Conservation (phyloP, 1,140 invertebrate genomes). For the Sweltsa coloradensis region DNA sequence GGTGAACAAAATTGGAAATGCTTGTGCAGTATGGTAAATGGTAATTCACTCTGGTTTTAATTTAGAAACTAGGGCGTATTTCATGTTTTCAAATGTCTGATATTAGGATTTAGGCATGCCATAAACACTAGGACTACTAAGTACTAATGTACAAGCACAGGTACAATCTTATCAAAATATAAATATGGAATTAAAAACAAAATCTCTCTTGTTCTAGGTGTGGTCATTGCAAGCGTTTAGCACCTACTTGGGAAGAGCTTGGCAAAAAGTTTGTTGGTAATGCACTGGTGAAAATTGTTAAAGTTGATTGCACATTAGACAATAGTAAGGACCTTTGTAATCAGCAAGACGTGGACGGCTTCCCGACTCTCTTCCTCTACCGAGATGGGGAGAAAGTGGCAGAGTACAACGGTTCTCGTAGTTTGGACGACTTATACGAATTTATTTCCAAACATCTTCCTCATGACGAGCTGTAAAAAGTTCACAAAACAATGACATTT, state of each 20-base stretch:
- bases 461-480: conserved; percentile 44
- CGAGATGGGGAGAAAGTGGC: conserved; percentile 49
- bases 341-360: conserved; percentile 50
- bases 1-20: too few species aligned
- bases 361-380: conserved; percentile 54
- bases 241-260: conserved; percentile 57
- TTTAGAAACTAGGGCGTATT: not conserved
- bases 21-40: not conserved
- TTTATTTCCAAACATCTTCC: conserved; percentile 43
- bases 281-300: conserved; percentile 43
- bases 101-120: not conserved
- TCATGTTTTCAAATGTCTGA: not conserved
- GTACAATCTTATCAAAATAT: conserved; percentile 3
- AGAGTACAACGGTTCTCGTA: conserved; percentile 59
- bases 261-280: conserved; percentile 44
- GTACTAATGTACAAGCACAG: not conserved
- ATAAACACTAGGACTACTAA: not conserved
- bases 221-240: conserved; percentile 56
- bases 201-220: conserved; percentile 32
- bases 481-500: not conserved
- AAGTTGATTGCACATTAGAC: conserved; percentile 56
- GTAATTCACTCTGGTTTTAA: not conserved
- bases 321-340: conserved; percentile 48
- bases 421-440: conserved; percentile 48
- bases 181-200: conserved; percentile 3